These are phyloP conservation scores for Adelognathus sp. DNA, from an alignment of 2,888 invertebrate species.

Conservation along the genomic window DNA sequence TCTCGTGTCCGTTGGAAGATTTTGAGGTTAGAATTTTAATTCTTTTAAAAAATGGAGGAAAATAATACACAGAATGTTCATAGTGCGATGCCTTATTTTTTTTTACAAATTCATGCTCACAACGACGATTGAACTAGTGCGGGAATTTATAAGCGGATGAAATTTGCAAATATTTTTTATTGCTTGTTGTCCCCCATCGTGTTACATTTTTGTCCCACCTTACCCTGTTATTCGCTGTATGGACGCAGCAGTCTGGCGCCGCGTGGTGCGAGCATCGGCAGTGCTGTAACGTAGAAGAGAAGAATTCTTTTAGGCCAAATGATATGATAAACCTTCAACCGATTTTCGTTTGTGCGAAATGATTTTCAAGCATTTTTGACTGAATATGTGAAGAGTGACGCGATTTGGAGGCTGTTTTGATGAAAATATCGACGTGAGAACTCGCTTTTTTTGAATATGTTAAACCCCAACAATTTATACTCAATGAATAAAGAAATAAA, in stretches of 20 bases:
- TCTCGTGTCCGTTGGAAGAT: too few species aligned
- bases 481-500: too few species aligned
- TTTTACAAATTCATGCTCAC: too few species aligned
- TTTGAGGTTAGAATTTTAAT: too few species aligned
- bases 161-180: not conserved
- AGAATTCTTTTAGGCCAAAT: conserved; percentile 3
- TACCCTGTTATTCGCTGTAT: conserved; percentile 32
- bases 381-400: not conserved
- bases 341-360: not conserved
- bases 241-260: conserved; percentile 29
- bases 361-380: not conserved
- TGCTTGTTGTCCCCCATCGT: conserved; percentile 12
- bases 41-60: too few species aligned
- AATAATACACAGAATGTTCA: too few species aligned
- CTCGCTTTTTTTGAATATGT: too few species aligned
- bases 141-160: not conserved
- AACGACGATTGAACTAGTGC: not conserved
- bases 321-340: not conserved
- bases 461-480: too few species aligned
- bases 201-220: conserved; percentile 30
- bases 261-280: conserved; percentile 25
- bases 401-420: not conserved
- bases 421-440: not conserved
- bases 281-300: conserved; percentile 27
- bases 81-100: too few species aligned